Evolutionary conservation across 92 coral and sea anemone species (phyloP).

Genomic region (Bergia sp.): DNA sequence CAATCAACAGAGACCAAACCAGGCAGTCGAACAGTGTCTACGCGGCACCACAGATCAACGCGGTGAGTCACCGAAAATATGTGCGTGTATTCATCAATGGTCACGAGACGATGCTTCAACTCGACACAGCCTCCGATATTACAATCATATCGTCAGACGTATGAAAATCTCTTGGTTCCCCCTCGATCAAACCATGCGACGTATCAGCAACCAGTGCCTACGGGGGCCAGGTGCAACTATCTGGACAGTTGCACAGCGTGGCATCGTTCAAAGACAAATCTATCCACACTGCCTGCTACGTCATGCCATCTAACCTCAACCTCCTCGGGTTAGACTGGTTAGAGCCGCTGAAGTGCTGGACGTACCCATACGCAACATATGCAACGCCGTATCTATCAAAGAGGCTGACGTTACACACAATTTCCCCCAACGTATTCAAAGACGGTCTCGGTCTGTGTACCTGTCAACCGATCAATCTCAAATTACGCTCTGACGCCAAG

Average conservation of each 20-base stretch:
- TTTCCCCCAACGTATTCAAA: too few species aligned
- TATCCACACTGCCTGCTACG: neutral
- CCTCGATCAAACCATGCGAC: neutral
- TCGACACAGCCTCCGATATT: neutral
- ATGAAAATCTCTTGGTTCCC: neutral
- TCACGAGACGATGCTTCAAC: neutral
- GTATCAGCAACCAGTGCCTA: neutral
- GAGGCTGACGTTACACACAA: too few species aligned
- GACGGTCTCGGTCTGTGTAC: too few species aligned
- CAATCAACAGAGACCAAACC: neutral
- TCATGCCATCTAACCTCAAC: neutral
- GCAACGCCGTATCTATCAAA: too few species aligned
- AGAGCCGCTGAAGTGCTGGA: too few species aligned
- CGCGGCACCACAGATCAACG: neutral
- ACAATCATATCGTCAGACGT: neutral
- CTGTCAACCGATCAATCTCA: too few species aligned
- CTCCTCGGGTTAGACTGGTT: neutral
- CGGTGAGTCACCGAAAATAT: neutral
- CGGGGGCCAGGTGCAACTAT: neutral
- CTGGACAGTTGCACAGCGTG: neutral
- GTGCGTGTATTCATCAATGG: neutral
- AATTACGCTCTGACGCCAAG: too few species aligned
- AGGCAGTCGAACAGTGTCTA: neutral
- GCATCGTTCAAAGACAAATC: neutral
- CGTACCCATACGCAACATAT: too few species aligned